Evolutionary conservation across 1,140 invertebrate species (phyloP).

Genomic region (Eriosoma lanigerum): DNA sequence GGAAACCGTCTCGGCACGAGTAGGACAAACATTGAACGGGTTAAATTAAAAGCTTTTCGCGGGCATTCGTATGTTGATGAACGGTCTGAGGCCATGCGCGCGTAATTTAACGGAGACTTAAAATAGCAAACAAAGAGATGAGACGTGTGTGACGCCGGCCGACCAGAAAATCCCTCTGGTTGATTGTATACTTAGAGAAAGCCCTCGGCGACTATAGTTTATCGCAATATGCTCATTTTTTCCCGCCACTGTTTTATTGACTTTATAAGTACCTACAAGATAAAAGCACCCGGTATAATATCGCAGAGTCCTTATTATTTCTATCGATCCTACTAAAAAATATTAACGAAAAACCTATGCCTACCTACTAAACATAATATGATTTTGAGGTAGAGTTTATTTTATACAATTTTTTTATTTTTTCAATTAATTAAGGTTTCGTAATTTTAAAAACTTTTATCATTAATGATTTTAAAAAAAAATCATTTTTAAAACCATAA

Average conservation of each 20-base stretch:
- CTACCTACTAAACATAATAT: no score
- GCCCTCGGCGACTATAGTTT: not conserved
- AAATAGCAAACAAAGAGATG: conserved; percentile 23
- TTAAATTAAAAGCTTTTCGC: conserved; percentile 41
- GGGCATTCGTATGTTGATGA: conserved; percentile 8
- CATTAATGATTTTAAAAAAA: no score
- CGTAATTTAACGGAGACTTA: conserved; percentile 33
- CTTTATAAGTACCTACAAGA: not conserved
- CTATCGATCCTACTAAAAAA: no score
- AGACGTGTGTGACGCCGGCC: conserved; percentile 2
- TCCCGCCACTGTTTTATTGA: not conserved
- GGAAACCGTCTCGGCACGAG: not conserved
- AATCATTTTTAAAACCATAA: no score
- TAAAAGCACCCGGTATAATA: not conserved
- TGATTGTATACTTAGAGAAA: conserved; percentile 9
- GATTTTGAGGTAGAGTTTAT: no score
- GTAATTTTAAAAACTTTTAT: no score
- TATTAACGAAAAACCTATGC: no score
- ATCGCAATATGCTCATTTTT: not conserved
- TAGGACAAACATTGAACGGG: not conserved
- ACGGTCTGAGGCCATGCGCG: not conserved
- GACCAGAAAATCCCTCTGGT: conserved; percentile 29
- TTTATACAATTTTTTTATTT: no score
- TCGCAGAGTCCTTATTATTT: not conserved
- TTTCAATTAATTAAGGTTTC: no score